Base-by-base conservation (phyloP, 1,140 invertebrate genomes). In the Cepaea nemoralis region DNA sequence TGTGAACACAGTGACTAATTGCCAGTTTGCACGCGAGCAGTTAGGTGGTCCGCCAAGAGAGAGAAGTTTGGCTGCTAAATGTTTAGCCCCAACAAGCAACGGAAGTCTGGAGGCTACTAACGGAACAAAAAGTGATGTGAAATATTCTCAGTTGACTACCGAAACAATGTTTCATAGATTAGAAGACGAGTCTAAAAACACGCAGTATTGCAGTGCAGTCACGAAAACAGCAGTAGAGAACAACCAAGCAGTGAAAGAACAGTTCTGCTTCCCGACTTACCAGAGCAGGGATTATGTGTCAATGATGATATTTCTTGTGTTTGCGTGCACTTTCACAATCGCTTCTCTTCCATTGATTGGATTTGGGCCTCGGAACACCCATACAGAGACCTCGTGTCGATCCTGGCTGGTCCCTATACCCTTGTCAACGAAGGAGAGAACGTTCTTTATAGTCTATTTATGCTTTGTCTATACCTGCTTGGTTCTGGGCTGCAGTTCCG, bases 351-450 rank as follows among this genome's bases (percentile, higher is more conserved):
- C 87, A 8, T 82, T 88, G 37, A 78, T 82, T 0, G 87, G 86
- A 31, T 82, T 87, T 19, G 87, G 86, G 6, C 87, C 87, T 24
- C 66, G 73, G 16, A 76, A 80, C 14, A 80, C 84, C 76, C 67
- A 81, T 12, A 69, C 33, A 22, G 85, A 85, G 12, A 73, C 55
- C 12, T 75, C 82, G 8, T 88, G 87, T 77, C 39, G 82, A 50
- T 82, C 85, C 16, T 88, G 87, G 87, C 83, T 88, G 14, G 55
- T 85, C 2, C 71, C 84, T 16, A 84, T 66, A 0, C 86, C 87
- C 0, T n/a, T 27, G 6, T 22, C 73, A 19, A 40, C 24, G 5
- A 75, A 75, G 66, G 63, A 86, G 59, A 77, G 83, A 63, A 77
- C 80, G 2, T 88, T 84, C 76, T 87, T 83, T 48, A 33, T 88